Evolutionary conservation across 2,113 vertebrate genomes (phyloP).

Genomic region (Phalacrocorax pelagicus): DNA sequence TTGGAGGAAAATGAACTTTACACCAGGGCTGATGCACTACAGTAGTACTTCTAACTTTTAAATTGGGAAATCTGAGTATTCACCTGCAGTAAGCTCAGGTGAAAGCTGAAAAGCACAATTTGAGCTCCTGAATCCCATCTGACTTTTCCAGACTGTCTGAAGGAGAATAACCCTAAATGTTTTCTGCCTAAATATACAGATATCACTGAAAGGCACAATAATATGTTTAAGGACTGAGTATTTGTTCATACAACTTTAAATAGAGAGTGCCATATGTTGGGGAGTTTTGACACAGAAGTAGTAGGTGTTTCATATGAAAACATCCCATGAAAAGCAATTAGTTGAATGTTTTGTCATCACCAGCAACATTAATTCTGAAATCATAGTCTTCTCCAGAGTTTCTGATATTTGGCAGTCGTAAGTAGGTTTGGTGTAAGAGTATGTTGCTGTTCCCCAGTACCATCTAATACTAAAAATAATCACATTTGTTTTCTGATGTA

Average conservation of each 20-base stretch:
- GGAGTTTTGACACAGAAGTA: neutral
- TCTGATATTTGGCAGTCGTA: neutral
- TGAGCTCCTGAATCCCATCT: neutral
- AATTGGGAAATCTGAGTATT: neutral
- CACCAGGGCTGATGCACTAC: neutral
- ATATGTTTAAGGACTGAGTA: neutral
- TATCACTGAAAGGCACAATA: neutral
- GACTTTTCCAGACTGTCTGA: neutral
- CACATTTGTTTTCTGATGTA: neutral
- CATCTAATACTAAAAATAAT: neutral
- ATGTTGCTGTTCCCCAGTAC: neutral
- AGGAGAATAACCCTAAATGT: neutral
- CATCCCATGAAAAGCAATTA: neutral
- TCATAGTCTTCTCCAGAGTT: neutral
- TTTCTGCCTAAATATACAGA: neutral
- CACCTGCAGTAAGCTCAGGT: neutral
- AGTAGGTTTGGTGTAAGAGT: neutral
- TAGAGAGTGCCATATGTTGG: neutral
- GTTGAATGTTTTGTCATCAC: neutral
- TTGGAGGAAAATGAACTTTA: neutral
- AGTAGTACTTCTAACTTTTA: neutral
- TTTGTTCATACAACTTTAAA: neutral
- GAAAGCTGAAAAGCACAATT: neutral
- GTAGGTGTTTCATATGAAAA: neutral
- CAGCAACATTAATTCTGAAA: neutral